These are phyloP conservation scores for Agrotis exclamationis DNA, from an alignment of 2,888 invertebrate species.

Conservation along the genomic window DNA sequence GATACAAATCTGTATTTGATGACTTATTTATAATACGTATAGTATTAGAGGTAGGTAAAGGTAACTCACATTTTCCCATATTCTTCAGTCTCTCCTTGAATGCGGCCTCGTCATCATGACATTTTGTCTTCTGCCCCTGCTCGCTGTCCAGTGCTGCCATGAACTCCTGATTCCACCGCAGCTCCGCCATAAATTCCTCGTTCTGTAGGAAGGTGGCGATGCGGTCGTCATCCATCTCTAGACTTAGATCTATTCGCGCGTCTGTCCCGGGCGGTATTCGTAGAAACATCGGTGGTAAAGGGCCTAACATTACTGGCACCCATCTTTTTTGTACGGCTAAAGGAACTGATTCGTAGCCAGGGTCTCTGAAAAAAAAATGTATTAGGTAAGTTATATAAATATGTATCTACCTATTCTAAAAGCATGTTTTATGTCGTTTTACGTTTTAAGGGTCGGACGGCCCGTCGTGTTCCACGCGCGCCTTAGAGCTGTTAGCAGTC, in stretches of 20 bases:
- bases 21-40: neutral
- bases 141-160: constrained; percentile 96
- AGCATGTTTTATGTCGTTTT: neutral
- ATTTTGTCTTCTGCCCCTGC: constrained; percentile 88
- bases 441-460: neutral
- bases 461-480: no score
- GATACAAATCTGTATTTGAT: neutral
- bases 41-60: neutral
- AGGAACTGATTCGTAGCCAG: constrained; percentile 85
- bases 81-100: constrained; percentile 95
- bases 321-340: constrained; percentile 92
- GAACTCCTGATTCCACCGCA: constrained; percentile 96
- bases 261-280: constrained; percentile 91
- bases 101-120: constrained; percentile 93
- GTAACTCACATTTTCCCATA: constrained; percentile 94
- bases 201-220: constrained; percentile 97
- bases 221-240: constrained; percentile 96
- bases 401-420: neutral
- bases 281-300: constrained; percentile 95
- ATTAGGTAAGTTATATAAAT: no score
- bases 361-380: constrained; percentile 77
- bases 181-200: constrained; percentile 97
- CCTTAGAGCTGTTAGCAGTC: no score
- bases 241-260: constrained; percentile 85
- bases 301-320: constrained; percentile 95